Base-by-base conservation (phyloP, 2,888 invertebrate species). In the Caenorhabditis plicata region DNA sequence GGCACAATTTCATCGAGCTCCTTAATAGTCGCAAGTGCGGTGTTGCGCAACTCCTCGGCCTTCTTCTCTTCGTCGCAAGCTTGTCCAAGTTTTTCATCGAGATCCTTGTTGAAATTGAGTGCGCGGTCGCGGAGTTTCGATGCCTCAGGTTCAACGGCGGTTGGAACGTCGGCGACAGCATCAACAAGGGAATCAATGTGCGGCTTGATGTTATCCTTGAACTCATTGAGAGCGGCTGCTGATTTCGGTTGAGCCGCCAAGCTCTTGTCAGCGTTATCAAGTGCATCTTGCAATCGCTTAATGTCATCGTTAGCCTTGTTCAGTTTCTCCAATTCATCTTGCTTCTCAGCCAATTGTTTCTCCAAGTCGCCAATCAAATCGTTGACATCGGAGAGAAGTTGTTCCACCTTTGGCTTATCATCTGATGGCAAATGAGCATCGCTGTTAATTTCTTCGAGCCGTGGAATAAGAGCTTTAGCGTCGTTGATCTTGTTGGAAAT, bases 231-330 rank as follows among this genome's bases (percentile, higher is more conserved):
- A 32, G 50, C 43, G 19, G 11, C 17, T 17, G 26, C 43, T 26
- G 47, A 48, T 26, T 51, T 54, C 17, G 66, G 54, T 22, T 26
- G 29, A 15, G 51, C 41, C 17, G 44, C 49, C 29, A 48, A 43
- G 32, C 40, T 55, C 42, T 53, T 48, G 26, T 68, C 61, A 36
- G 61, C 55, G 26, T 54, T 42, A 38, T 58, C 52, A 15, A 67
- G 40, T 17, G 61, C 60, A 36, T 67, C 56, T 25, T 42, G 52
- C 17, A 61, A 47, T 48, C 55, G 47, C 39, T 56, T 52, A 43
- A 62, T 33, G 13, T 62, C 60, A 33, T 63, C 62, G 31, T 43
- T 43, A 32, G 62, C 44, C 23, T 62, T 52, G 46, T 55, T 51
- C 43, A 46, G 39, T 42, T 57, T 46, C 44, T 65, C 48, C 35